Percentiles rank a stretch among this genome's conserved stretches.
phyloP scores from a whole-genome alignment of 2,113 vertebrate genomes.

The Chionodraco myersi region DNA sequence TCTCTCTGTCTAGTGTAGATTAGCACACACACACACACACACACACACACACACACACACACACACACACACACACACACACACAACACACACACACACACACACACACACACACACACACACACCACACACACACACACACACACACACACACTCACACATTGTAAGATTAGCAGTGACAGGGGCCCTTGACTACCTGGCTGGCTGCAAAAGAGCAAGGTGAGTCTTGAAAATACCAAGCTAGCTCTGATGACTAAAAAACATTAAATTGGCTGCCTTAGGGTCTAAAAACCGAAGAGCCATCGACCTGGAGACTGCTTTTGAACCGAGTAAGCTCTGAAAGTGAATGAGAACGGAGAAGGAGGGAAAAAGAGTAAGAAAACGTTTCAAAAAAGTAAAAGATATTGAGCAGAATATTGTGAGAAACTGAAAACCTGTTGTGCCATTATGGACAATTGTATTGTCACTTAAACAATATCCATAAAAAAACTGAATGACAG shows the following conservation, averaged over 20 bases:
- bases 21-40: constrained; percentile 32
- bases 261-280: constrained; percentile 52
- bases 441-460: constrained; percentile 16
- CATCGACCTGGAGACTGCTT: constrained; percentile 30
- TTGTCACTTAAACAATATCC: constrained; percentile 26
- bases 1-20: constrained; percentile 69
- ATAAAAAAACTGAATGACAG: constrained; percentile 10
- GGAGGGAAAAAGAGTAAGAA: neutral
- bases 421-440: constrained; percentile 11
- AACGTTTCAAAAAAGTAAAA: neutral
- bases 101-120: too few species aligned
- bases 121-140: neutral
- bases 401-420: constrained; percentile 31
- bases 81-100: neutral
- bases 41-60: constrained; percentile 2
- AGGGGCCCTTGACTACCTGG: constrained; percentile 48
- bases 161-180: constrained; percentile 43
- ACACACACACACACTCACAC: constrained; percentile 21
- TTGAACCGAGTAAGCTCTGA: constrained; percentile 17
- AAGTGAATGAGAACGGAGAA: constrained; percentile 11
- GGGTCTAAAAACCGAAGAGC: constrained; percentile 41
- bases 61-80: neutral
- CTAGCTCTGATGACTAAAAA: constrained; percentile 59
- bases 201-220: constrained; percentile 55
- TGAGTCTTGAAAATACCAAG: constrained; percentile 46